Conservation (phyloP, 2,113 vertebrate species). For the Eolophus roseicapilla region DNA sequence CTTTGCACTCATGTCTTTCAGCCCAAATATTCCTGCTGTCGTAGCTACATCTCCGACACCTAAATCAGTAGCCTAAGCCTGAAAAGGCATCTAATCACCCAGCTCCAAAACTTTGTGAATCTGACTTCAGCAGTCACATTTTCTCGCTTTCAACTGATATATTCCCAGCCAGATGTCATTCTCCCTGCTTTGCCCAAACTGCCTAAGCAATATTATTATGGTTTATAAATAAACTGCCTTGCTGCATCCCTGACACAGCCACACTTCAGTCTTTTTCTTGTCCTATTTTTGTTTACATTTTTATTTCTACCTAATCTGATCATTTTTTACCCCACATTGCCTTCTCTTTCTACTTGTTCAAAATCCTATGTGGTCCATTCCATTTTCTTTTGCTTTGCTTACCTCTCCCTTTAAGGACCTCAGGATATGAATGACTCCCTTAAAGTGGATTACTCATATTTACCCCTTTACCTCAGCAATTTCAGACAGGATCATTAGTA, state of each 20-base stretch:
- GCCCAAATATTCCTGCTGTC: neutral
- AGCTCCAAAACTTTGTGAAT: neutral
- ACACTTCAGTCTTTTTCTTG: neutral
- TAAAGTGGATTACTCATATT: neutral
- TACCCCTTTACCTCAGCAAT: neutral
- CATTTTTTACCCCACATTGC: neutral
- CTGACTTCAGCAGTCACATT: neutral
- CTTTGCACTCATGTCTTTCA: neutral
- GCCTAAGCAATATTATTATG: neutral
- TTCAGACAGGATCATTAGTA: rapidly evolving
- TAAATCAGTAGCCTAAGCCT: neutral
- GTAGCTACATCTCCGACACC: neutral
- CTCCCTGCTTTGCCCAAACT: neutral
- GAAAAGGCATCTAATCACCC: neutral
- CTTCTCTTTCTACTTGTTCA: neutral
- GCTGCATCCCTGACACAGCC: neutral
- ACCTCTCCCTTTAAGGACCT: neutral
- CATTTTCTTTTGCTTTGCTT: neutral
- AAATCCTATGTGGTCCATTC: neutral
- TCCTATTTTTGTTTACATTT: neutral
- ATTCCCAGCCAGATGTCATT: neutral
- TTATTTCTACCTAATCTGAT: neutral
- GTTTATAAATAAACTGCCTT: neutral
- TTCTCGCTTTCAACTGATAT: neutral
- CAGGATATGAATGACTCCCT: neutral